Base-by-base conservation (phyloP, 2,113 vertebrate genomes). In the Sylvia atricapilla region DNA sequence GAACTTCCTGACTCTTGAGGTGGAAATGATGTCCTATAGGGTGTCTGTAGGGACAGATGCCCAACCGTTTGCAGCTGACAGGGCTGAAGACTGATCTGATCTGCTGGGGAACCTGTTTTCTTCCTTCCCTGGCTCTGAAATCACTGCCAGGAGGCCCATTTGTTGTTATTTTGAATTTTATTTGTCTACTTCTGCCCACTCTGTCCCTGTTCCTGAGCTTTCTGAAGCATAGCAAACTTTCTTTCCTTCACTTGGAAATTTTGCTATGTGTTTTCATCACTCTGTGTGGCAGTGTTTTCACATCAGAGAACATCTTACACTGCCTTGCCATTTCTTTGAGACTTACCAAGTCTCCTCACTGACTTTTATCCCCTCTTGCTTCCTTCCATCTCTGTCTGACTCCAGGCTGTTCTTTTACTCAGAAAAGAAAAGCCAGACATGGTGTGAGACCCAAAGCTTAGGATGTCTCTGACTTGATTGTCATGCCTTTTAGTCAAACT, bases 11-110 rank as follows among this genome's bases (percentile, higher is more conserved):
- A 59, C 12, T 67, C 27, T 41, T 7, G 37, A 2, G 4, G 37
- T 37, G 23, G 74, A 84, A 74, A 50, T 8, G 0, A 25, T 0
- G 1, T 46, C 17, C 15, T 68, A 3, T 15, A 17, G 39, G 15
- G 8, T 0, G 0, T 35, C 30, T 0, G 1, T 10, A 64, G 58
- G 22, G 76, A 63, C 0, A 2, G 27, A 66, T 24, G 11, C 25
- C 16, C 30, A 55, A 6, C 6, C 2, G 1, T 17, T 49, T 76
- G 33, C 21, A 56, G 35, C 49, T 80, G 41, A 44, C 13, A 67
- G 30, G 7, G 30, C 15, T 87, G 19, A 78, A 67, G 39, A 63
- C 14, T 60, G 19, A 8, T 52, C 41, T 60, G 21, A 7, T 44
- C 41, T 73, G 13, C 33, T 4, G 3, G 21, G 44, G 4, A 69